Evolutionary conservation across 2,113 vertebrate genomes (phyloP).

Genomic region (Protobothrops mucrosquamatus): DNA sequence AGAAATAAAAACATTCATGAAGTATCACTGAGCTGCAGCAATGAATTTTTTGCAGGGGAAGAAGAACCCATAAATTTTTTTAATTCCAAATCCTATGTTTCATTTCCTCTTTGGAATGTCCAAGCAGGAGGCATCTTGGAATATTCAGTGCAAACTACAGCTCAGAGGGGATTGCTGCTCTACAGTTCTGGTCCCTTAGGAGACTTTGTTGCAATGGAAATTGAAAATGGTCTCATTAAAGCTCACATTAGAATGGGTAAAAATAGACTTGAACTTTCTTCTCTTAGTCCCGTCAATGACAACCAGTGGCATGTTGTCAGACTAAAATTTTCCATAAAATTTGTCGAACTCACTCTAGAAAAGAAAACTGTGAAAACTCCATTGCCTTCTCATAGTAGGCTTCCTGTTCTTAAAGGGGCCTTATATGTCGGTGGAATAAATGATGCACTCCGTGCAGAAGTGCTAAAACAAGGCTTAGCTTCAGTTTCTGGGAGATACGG

Average conservation of each 20-base stretch:
- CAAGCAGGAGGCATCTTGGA: slow-evolving; percentile 69
- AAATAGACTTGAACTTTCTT: slow-evolving; percentile 73
- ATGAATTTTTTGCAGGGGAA: slow-evolving; percentile 84
- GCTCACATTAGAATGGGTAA: slow-evolving; percentile 71
- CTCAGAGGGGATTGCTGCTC: slow-evolving; percentile 78
- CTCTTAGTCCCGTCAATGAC: slow-evolving; percentile 73
- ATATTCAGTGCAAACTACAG: slow-evolving; percentile 76
- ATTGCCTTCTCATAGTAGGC: slow-evolving; percentile 63
- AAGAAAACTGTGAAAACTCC: slow-evolving; percentile 72
- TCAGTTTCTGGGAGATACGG: slow-evolving; percentile 78
- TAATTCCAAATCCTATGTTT: slow-evolving; percentile 85
- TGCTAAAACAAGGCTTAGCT: slow-evolving; percentile 70
- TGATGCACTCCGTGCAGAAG: slow-evolving; percentile 70
- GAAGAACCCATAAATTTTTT: slow-evolving; percentile 88
- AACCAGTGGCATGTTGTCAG: slow-evolving; percentile 79
- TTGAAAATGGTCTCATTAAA: slow-evolving; percentile 78
- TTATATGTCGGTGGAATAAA: slow-evolving; percentile 84
- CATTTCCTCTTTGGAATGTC: slow-evolving; percentile 74
- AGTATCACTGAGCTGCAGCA: slow-evolving; percentile 85
- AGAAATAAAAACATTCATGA: slow-evolving; percentile 83
- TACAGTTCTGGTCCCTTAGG: slow-evolving; percentile 78
- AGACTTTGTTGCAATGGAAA: slow-evolving; percentile 83
- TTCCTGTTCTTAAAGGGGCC: slow-evolving; percentile 70
- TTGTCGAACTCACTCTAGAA: slow-evolving; percentile 79
- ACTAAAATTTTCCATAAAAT: slow-evolving; percentile 72